Conservation (phyloP, 2,888 invertebrate genomes). For the Zelleria hepariella region DNA sequence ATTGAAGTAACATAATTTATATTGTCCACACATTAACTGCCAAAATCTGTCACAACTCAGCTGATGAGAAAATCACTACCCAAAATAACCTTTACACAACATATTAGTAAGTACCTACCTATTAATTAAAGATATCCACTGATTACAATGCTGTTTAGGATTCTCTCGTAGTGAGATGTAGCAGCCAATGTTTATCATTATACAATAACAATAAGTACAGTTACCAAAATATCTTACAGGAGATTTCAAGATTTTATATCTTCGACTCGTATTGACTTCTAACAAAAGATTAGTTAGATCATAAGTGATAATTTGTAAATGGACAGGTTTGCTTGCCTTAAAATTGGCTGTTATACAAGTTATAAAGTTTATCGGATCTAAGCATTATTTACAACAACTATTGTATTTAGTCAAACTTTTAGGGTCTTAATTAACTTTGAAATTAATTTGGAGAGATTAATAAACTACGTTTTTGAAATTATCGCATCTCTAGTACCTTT, state of each 20-base stretch:
- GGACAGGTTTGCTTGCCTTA: conserved; percentile 65
- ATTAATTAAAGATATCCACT: too few relatives aligned
- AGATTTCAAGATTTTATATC: too few relatives aligned
- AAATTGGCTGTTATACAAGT: conserved; percentile 36
- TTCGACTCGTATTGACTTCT: too few relatives aligned
- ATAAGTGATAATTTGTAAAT: conserved; percentile 4
- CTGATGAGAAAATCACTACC: neutral
- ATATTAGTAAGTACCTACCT: too few relatives aligned
- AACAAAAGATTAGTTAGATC: neutral
- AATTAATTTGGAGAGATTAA: neutral
- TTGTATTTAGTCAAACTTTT: neutral
- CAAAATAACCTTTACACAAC: neutral
- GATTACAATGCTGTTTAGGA: too few relatives aligned
- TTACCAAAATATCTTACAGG: too few relatives aligned
- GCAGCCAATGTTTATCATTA: too few relatives aligned
- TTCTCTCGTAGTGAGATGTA: too few relatives aligned
- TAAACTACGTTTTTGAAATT: neutral
- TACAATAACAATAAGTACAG: too few relatives aligned
- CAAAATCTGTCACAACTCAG: neutral
- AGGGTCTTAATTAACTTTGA: neutral
- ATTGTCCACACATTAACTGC: neutral
- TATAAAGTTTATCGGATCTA: neutral
- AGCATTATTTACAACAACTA: neutral
- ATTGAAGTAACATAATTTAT: neutral
- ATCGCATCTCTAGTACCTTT: neutral